Evolutionary conservation across 1,140 invertebrate genomes (phyloP).

Genomic region (Micrasema longulum): DNA sequence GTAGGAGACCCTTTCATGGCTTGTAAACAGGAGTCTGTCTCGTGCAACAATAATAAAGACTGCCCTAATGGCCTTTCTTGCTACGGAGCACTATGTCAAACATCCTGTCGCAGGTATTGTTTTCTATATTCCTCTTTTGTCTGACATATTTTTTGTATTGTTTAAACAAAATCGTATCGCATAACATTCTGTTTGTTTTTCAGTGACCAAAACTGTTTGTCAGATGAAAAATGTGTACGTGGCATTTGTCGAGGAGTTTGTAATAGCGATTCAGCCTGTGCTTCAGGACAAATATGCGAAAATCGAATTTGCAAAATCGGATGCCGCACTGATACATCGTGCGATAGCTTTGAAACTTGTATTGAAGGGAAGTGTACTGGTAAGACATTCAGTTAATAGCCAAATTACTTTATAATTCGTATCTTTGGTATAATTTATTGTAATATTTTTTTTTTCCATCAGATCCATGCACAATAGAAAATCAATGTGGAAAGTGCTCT

Average conservation of each 20-base stretch:
- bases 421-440: constrained; percentile 5
- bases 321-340: constrained; percentile 85
- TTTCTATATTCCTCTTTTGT: constrained; percentile 4
- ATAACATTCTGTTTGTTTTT: constrained; percentile 57
- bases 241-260: constrained; percentile 86
- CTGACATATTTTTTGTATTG: constrained; percentile 31
- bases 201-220: constrained; percentile 84
- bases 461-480: constrained; percentile 81
- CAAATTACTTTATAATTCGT: background rate
- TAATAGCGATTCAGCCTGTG: constrained; percentile 85
- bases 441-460: constrained; percentile 55
- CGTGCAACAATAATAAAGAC: constrained; percentile 73
- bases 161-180: background rate
- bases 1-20: constrained; percentile 79
- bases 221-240: constrained; percentile 85
- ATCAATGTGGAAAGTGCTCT: constrained; percentile 85
- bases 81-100: constrained; percentile 79
- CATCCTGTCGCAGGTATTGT: constrained; percentile 76
- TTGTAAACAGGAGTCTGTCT: constrained; percentile 76
- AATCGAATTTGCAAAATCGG: constrained; percentile 87
- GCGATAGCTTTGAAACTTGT: constrained; percentile 79
- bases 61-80: constrained; percentile 79
- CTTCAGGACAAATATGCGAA: constrained; percentile 84
- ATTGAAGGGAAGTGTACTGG: constrained; percentile 85
- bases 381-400: constrained; percentile 61